Conservation (phyloP, 2,888 invertebrate species). For the Empis livida region DNA sequence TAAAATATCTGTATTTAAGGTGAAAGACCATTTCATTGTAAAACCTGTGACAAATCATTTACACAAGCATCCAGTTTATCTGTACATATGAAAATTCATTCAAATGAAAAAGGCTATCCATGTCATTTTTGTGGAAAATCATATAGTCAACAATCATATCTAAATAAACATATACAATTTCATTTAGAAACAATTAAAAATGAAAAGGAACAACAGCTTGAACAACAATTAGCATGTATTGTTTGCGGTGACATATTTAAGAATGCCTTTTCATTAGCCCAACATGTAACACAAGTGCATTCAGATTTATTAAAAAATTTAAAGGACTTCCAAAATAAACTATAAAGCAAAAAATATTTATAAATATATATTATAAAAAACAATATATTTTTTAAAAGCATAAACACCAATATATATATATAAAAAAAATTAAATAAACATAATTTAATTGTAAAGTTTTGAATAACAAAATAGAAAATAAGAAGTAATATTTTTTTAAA, state of each 20-base stretch:
- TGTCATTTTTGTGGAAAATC: slow-evolving; percentile 31
- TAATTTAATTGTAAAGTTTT: too few relatives aligned
- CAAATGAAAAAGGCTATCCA: slow-evolving; percentile 26
- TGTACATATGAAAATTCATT: slow-evolving; percentile 35
- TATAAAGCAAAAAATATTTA: too few relatives aligned
- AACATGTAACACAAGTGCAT: slow-evolving; percentile 30
- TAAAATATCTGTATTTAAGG: slow-evolving; percentile 7
- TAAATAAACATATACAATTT: slow-evolving; percentile 29
- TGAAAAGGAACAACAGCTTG: slow-evolving; percentile 20
- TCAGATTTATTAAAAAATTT: slow-evolving; percentile 28
- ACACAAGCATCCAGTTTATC: slow-evolving; percentile 35
- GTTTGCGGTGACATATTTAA: slow-evolving; percentile 30
- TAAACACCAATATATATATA: too few relatives aligned
- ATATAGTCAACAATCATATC: slow-evolving; percentile 32
- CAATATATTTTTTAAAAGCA: too few relatives aligned
- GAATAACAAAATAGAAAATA: too few relatives aligned
- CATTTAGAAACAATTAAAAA: slow-evolving; percentile 17
- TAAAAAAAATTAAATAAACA: too few relatives aligned
- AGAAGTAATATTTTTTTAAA: too few relatives aligned
- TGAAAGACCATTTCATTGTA: slow-evolving; percentile 34
- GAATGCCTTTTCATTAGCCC: slow-evolving; percentile 27
- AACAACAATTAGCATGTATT: slow-evolving; percentile 19
- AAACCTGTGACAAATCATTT: slow-evolving; percentile 33
- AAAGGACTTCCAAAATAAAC: slow-evolving; percentile 9
- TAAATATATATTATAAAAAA: too few relatives aligned